Conservation (phyloP, 2,797 vertebrate genomes). For the Lindbergichthys nudifrons region DNA sequence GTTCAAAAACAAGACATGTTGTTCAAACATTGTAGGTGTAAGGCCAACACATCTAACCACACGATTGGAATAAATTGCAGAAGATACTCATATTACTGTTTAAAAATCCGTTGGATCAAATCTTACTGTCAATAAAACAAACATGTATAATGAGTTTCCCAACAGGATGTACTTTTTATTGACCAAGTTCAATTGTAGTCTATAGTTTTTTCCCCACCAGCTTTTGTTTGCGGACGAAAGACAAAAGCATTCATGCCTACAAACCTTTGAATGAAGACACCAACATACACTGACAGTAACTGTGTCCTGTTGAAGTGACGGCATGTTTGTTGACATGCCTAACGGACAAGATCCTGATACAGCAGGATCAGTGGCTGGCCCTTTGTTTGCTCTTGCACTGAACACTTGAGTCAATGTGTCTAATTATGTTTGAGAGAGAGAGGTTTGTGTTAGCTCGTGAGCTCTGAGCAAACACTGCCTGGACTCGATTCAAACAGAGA, state of each 20-base stretch:
- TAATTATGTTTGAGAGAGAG: constrained; percentile 74
- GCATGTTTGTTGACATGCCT: constrained; percentile 83
- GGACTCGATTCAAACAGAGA: constrained; percentile 63
- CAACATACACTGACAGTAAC: constrained; percentile 40
- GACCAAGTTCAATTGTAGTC: constrained; percentile 35
- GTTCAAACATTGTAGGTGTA: constrained; percentile 26
- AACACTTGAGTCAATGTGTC: constrained; percentile 76
- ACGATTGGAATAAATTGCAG: neutral
- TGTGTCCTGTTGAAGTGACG: constrained; percentile 66
- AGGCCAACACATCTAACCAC: constrained; percentile 19
- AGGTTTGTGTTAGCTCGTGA: constrained; percentile 72
- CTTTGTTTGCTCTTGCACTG: constrained; percentile 84
- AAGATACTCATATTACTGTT: constrained; percentile 3
- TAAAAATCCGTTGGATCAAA: constrained; percentile 6
- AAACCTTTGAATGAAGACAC: constrained; percentile 39
- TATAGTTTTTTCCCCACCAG: constrained; percentile 21
- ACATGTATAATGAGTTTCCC: constrained; percentile 15
- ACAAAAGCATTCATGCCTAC: constrained; percentile 2
- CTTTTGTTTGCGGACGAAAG: constrained; percentile 62
- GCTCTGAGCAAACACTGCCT: constrained; percentile 78
- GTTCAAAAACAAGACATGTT: constrained; percentile 46
- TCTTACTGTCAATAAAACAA: constrained; percentile 27
- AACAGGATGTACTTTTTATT: constrained; percentile 57
- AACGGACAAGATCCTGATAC: constrained; percentile 88
- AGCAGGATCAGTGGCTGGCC: constrained; percentile 83